Evolutionary conservation across 2,113 vertebrate species (phyloP), one percentile per base, ranked within the genome.

Genomic region (Geococcyx californianus): DNA sequence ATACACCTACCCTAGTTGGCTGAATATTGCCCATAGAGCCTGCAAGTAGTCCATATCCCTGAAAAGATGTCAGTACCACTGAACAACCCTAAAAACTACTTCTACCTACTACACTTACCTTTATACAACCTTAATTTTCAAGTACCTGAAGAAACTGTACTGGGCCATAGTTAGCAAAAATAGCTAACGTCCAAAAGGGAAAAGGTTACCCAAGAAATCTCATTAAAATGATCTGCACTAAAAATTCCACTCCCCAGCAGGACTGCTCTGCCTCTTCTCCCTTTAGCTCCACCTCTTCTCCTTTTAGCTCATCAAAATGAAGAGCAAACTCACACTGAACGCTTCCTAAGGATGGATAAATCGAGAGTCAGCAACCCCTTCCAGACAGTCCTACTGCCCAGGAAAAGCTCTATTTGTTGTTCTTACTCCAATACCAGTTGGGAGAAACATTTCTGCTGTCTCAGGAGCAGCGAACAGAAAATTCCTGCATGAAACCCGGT

Each of bases 321-420:
- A 45, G 84, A 95, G 92, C 75, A 92, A 93, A 88, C 87, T 95
- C 82, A 87, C 62, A 93, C 64, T 52, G 59, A 89, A 89, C 33
- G 4, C 88, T 97, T 97, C 94, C 93, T 96, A 90, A 79, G 90
- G 95, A 96, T 86, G 89, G 94, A 93, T 92, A 97, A 91, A 96
- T 72, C 55, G 88, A 80, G 82, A 94, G 86, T 92, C 86, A 93
- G 89, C 76, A 96, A 84, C 49, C 76, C 80, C 87, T 96, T 80
- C 96, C 91, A 97, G 89, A 13, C 78, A 95, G 90, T 88, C 67
- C 88, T 28, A 7, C 95, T 97, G 91, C 91, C 83, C 94, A 96
- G 94, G 97, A 97, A 96, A 97, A 96, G 91, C 78, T 75, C 93
- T 88, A 69, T 93, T 95, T 96, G 87, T 91, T 96, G 88, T 93